Evolutionary conservation across 1,140 invertebrate species (phyloP).

Genomic region (Leptinotarsa texana): DNA sequence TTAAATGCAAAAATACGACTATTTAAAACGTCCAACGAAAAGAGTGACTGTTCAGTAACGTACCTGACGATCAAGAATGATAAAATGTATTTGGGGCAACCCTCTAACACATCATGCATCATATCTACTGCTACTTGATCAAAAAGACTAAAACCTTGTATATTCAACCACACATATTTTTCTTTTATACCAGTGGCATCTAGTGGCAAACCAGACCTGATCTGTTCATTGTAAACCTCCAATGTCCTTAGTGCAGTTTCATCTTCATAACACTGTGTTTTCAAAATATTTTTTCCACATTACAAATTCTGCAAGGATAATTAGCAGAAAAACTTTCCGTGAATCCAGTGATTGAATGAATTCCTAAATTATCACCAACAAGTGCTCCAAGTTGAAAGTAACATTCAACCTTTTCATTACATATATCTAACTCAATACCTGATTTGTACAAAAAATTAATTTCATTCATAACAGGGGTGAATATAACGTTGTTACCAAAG

Average conservation of each 20-base stretch:
- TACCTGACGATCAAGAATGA: slow-evolving; percentile 34
- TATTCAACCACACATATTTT: slow-evolving; percentile 35
- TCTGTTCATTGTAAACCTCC: slow-evolving; percentile 23
- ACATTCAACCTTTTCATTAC: slow-evolving; percentile 11
- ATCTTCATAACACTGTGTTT: slow-evolving; percentile 3
- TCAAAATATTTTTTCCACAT: slow-evolving; percentile 11
- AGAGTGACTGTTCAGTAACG: slow-evolving; percentile 42
- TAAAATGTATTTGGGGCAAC: slow-evolving; percentile 45
- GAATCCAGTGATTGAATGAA: slow-evolving; percentile 49
- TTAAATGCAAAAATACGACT: slow-evolving; percentile 39
- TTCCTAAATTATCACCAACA: slow-evolving; percentile 52
- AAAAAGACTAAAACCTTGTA: slow-evolving; percentile 43
- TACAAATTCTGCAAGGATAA: slow-evolving; percentile 48
- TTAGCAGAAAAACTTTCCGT: slow-evolving; percentile 43
- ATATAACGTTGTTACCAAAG: slow-evolving; percentile 24
- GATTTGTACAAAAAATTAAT: slow-evolving; percentile 41
- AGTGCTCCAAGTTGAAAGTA: not conserved
- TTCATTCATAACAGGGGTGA: slow-evolving; percentile 22
- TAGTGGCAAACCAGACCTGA: slow-evolving; percentile 19
- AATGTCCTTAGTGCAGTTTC: slow-evolving; percentile 15
- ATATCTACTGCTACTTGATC: slow-evolving; percentile 43
- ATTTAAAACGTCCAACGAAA: slow-evolving; percentile 44
- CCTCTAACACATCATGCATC: slow-evolving; percentile 50
- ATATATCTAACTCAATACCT: slow-evolving; percentile 40
- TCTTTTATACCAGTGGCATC: slow-evolving; percentile 33